These are phyloP conservation scores for Odontophorus gujanensis DNA, from an alignment of 2,113 vertebrate species.

Conservation along the genomic window DNA sequence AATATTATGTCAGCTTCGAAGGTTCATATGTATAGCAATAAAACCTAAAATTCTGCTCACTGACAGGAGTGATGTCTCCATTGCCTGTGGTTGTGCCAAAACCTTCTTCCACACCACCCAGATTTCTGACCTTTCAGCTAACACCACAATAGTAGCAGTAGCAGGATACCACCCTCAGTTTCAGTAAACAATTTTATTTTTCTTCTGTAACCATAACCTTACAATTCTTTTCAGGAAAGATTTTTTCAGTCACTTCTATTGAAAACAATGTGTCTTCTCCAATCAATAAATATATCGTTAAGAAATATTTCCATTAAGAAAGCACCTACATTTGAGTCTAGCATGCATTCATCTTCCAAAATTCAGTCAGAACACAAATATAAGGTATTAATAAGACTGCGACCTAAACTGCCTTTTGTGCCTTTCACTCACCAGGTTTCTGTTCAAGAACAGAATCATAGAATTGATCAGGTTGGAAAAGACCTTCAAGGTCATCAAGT, in stretches of 20 bases:
- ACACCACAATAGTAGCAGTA: background rate
- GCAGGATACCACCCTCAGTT: background rate
- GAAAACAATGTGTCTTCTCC: background rate
- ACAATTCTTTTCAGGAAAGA: background rate
- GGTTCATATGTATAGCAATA: background rate
- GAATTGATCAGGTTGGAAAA: too few relatives aligned
- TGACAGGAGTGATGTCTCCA: background rate
- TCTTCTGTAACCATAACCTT: background rate
- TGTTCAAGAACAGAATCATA: too few relatives aligned
- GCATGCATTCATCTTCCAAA: background rate
- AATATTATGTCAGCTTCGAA: background rate
- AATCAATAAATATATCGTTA: background rate
- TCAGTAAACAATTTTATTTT: background rate
- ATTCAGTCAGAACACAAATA: background rate
- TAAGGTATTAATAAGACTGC: background rate
- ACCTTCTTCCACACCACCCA: background rate
- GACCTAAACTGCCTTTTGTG: background rate
- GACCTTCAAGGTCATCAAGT: too few relatives aligned
- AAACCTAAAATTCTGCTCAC: background rate
- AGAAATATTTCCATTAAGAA: conserved; percentile 6
- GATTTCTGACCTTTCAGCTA: background rate
- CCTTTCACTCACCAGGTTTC: background rate
- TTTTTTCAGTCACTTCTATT: background rate
- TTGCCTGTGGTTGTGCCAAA: background rate
- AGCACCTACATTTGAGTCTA: background rate